Base-by-base conservation (phyloP, 1,140 invertebrate species). In the Plutomurus gul region DNA sequence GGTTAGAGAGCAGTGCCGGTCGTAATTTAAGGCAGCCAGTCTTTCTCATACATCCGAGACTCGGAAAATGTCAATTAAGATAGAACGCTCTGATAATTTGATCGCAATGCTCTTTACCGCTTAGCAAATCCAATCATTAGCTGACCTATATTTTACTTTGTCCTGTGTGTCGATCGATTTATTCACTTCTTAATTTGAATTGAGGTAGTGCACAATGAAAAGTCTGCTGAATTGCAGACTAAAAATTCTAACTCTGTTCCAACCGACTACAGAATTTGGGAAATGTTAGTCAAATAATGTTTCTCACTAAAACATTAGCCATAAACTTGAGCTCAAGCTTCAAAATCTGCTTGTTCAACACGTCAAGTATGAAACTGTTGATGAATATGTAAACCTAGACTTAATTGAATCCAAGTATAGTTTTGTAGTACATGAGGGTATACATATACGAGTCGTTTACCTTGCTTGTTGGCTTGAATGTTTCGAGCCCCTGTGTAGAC, bases 1-100 rank as follows among this genome's bases (percentile, higher is more conserved):
- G 27, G 27, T n/a, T 13, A 60, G 11, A 36, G 56, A 33, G 56
- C 30, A 65, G 11, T 13, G 11, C n/a, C 10, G 11, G 39, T 25
- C 36, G 56, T 65, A n/a, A 65, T 65, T 65, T 65, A 65, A 33
- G 30, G 56, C 27, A 30, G 56, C 27, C 30, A 27, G 13, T 27
- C 56, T 65, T 65, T 65, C 27, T 65, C 56, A 65, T 65, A 27
- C 56, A 65, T 65, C 56, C 56, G 36, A 65, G 18, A n/a, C 56
- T 65, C 27, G 16, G 56, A 27, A 65, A 65, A 65, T 65, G 56
- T 65, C 56, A 65, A 65, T 65, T 65, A 65, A 65, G 56, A 65
- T 65, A 65, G 27, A 65, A 65, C 56, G 56, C 56, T 65, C 56
- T 65, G 56, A 65, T 65, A 65, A 65, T 65, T 65, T 27, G 56